Conservation (phyloP, 2,797 vertebrate species). For the Megaceryle alcyon region DNA sequence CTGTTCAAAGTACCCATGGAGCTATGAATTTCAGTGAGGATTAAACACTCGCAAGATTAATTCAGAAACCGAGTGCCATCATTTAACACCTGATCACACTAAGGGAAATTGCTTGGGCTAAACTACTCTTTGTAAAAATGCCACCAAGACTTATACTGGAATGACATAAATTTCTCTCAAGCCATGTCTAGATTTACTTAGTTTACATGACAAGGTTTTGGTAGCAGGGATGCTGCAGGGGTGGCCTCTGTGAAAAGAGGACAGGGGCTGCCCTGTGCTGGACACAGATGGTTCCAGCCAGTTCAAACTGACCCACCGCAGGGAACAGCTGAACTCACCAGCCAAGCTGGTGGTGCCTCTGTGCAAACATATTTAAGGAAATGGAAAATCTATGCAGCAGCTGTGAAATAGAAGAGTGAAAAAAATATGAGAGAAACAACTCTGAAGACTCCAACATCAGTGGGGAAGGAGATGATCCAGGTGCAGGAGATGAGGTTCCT, state of each 20-base stretch:
- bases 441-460: background rate
- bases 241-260: background rate
- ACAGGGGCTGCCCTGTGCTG: fast-evolving
- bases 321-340: background rate
- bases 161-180: background rate
- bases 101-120: background rate
- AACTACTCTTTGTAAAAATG: background rate
- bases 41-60: background rate
- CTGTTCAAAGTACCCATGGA: background rate
- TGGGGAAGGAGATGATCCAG: background rate
- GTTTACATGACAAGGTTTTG: background rate
- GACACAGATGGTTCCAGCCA: fast-evolving
- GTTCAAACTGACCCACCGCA: fast-evolving
- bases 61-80: background rate
- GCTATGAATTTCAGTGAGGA: background rate
- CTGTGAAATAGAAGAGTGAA: background rate
- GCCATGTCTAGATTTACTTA: too few species aligned
- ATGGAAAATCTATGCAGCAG: background rate
- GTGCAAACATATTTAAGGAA: background rate
- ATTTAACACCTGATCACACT: background rate
- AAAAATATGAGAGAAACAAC: background rate
- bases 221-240: too few species aligned
- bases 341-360: background rate
- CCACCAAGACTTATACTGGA: background rate
- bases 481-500: background rate